phyloP scores from a whole-genome alignment of 2,113 vertebrate genomes.

The Phoxinus phoxinus region DNA sequence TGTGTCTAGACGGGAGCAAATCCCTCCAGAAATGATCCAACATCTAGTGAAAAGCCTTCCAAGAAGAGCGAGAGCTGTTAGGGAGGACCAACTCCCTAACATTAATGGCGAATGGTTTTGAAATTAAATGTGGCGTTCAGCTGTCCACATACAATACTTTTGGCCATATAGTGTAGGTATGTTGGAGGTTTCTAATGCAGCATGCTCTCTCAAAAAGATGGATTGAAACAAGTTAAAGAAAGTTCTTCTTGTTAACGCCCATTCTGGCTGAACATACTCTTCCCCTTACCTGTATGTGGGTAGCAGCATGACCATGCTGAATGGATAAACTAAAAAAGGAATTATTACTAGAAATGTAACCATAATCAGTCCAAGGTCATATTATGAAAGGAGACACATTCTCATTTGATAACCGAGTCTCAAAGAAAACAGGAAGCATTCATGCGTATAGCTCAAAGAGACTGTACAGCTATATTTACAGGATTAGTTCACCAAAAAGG shows the following conservation, averaged over 20 bases:
- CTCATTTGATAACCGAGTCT: background rate
- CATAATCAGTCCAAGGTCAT: conserved; percentile 7
- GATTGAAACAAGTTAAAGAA: background rate
- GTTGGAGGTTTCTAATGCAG: background rate
- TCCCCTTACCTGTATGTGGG: background rate
- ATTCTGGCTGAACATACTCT: background rate
- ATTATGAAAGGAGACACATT: background rate
- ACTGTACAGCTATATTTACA: background rate
- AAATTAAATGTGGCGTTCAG: background rate
- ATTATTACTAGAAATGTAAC: background rate
- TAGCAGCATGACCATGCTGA: conserved; percentile 4
- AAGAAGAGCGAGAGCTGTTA: background rate
- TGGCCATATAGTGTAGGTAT: background rate
- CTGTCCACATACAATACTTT: background rate
- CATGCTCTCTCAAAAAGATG: background rate
- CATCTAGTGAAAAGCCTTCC: background rate
- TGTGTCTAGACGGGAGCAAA: background rate
- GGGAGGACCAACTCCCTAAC: background rate
- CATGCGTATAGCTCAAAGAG: background rate
- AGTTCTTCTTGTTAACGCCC: background rate
- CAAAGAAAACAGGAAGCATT: background rate
- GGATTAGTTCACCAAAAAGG: background rate
- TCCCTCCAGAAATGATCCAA: background rate
- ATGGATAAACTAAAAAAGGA: background rate
- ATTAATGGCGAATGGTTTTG: background rate